Conservation (phyloP, 2,888 invertebrate genomes). For the Anaspis maculata region DNA sequence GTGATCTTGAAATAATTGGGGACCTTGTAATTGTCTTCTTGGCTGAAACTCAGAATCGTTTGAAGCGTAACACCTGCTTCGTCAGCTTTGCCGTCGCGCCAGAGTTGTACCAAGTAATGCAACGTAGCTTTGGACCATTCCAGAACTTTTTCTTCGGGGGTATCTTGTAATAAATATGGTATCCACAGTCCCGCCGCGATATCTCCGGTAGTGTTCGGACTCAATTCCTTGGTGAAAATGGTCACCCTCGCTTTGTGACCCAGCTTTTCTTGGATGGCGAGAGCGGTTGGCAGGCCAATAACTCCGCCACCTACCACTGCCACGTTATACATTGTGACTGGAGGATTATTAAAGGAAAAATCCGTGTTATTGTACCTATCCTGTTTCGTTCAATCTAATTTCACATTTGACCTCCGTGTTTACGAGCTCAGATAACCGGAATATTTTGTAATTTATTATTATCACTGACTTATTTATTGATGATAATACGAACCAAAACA, state of each 20-base stretch:
- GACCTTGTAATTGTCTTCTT: conserved; percentile 26
- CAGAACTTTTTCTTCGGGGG: conserved; percentile 47
- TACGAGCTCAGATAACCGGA: too few species aligned
- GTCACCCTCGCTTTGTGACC: conserved; percentile 48
- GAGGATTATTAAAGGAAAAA: too few species aligned
- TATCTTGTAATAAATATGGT: conserved; percentile 55
- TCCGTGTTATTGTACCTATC: too few species aligned
- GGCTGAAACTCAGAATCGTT: conserved; percentile 24
- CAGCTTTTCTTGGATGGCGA: conserved; percentile 55
- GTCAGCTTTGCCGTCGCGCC: conserved; percentile 46
- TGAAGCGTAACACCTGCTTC: conserved; percentile 24
- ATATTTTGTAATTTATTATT: too few species aligned
- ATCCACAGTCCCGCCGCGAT: conserved; percentile 71
- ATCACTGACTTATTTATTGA: too few species aligned
- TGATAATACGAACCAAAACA: too few species aligned
- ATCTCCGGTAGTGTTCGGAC: conserved; percentile 69
- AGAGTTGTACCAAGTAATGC: conserved; percentile 49
- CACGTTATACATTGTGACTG: conserved; percentile 18
- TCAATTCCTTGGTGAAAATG: conserved; percentile 56
- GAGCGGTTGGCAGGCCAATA: conserved; percentile 61
- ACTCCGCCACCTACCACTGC: conserved; percentile 70
- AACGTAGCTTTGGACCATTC: conserved; percentile 59
- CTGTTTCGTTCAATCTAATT: conserved; percentile 2
- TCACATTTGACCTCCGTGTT: too few species aligned
- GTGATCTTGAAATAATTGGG: conserved; percentile 42